Conservation (phyloP, 1,140 invertebrate genomes). For the Hermetia illucens region DNA sequence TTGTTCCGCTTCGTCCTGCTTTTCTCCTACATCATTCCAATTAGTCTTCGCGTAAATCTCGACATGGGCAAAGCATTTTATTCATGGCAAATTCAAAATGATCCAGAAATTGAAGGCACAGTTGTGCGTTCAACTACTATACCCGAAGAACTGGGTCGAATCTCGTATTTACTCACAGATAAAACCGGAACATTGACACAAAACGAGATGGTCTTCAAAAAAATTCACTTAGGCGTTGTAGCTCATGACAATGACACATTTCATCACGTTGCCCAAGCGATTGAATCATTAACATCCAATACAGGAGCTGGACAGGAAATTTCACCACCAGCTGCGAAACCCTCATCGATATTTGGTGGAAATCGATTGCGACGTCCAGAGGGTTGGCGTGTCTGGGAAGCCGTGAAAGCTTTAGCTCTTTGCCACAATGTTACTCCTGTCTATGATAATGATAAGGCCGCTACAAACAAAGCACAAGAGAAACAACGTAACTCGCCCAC, state of each 20-base stretch:
- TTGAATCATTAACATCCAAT: conserved; percentile 28
- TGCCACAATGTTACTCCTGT: conserved; percentile 99
- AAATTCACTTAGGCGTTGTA: conserved; percentile 80
- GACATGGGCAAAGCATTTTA: conserved; percentile 98
- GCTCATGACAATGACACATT: conserved; percentile 79
- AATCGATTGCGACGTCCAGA: conserved; percentile 48
- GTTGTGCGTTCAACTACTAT: conserved; percentile 98
- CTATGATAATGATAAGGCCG: conserved; percentile 50
- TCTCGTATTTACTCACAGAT: conserved; percentile 90
- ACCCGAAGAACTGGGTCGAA: conserved; percentile 93
- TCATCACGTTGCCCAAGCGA: conserved; percentile 28
- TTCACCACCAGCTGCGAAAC: conserved; percentile 25
- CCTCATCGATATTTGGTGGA: conserved; percentile 17
- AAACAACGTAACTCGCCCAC: conserved; percentile 17
- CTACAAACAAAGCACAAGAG: conserved; percentile 36
- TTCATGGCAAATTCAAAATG: conserved; percentile 90
- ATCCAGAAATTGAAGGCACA: conserved; percentile 83
- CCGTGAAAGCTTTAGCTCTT: conserved; percentile 85
- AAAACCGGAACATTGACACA: conserved; percentile 98
- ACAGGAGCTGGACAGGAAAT: conserved; percentile 13
- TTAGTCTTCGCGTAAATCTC: conserved; percentile 93
- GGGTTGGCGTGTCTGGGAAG: conserved; percentile 71
- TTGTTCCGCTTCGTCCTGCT: conserved; percentile 92
- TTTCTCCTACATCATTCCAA: conserved; percentile 99
- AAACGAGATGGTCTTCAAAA: conserved; percentile 98